These are phyloP conservation scores for Salvator merianae DNA, from an alignment of 2,113 vertebrate genomes.

Conservation along the genomic window DNA sequence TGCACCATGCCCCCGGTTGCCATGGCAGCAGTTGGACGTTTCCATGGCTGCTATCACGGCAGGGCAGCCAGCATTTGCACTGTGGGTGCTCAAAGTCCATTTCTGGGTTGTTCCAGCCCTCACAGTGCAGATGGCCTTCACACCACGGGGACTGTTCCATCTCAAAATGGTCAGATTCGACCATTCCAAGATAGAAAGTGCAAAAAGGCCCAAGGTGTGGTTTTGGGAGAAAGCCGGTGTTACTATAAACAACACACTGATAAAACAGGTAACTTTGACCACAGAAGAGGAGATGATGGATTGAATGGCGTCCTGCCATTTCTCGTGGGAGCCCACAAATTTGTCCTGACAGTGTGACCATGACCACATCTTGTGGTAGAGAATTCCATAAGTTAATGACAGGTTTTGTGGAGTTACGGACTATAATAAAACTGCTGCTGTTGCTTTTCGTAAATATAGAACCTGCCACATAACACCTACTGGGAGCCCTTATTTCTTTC, in stretches of 20 bases:
- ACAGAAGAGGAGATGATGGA: neutral
- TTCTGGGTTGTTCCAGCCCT: too few relatives aligned
- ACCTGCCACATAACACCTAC: conserved; percentile 56
- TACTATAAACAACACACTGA: neutral
- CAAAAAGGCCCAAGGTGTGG: too few relatives aligned
- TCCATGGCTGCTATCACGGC: too few relatives aligned
- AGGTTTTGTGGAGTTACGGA: neutral
- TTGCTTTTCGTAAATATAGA: conserved; percentile 53
- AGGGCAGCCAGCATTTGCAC: too few relatives aligned
- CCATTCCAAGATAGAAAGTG: too few relatives aligned
- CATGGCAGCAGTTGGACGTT: too few relatives aligned
- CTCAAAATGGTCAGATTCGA: too few relatives aligned
- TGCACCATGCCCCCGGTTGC: too few relatives aligned
- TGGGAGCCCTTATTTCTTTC: conserved; percentile 38
- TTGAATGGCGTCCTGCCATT: neutral
- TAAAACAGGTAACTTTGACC: neutral
- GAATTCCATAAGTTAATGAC: neutral
- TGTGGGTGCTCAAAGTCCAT: too few relatives aligned
- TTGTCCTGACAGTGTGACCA: neutral
- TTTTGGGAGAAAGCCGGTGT: neutral
- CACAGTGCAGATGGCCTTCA: too few relatives aligned
- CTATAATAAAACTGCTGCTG: neutral
- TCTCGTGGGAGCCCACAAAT: neutral
- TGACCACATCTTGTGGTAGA: too few relatives aligned
- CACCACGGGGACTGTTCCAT: too few relatives aligned